phyloP scores from a whole-genome alignment of 1,140 invertebrate genomes.

The Ganaspis sp. region DNA sequence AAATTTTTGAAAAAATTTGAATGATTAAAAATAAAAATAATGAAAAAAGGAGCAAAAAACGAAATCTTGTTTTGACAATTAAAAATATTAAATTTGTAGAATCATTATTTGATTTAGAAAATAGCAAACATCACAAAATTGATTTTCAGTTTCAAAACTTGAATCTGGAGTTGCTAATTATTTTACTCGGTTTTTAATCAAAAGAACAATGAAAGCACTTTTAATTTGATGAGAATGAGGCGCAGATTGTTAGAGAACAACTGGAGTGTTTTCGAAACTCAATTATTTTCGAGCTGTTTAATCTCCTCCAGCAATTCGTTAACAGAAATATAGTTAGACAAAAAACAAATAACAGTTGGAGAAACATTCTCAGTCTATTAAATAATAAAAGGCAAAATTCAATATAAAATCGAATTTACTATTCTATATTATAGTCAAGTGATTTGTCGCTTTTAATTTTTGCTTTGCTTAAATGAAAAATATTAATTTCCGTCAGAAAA shows the following conservation, averaged over 20 bases:
- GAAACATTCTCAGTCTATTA: background rate
- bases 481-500: no score
- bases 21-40: no score
- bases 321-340: constrained; percentile 33
- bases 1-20: no score
- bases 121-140: background rate
- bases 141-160: background rate
- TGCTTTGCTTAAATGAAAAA: no score
- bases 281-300: constrained; percentile 56
- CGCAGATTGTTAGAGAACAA: background rate
- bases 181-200: background rate
- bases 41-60: no score
- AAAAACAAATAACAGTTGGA: background rate
- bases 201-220: background rate
- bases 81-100: no score
- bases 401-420: background rate
- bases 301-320: constrained; percentile 59
- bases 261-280: constrained; percentile 43
- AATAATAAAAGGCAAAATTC: background rate
- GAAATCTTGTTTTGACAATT: no score
- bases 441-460: no score
- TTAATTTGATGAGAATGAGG: background rate
- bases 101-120: background rate
- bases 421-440: no score
- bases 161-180: background rate